A percentile compares a stretch with the other conserved stretches of the same genome.
phyloP scores from a whole-genome alignment of 2,888 invertebrate species.

The Doris montereyensis region DNA sequence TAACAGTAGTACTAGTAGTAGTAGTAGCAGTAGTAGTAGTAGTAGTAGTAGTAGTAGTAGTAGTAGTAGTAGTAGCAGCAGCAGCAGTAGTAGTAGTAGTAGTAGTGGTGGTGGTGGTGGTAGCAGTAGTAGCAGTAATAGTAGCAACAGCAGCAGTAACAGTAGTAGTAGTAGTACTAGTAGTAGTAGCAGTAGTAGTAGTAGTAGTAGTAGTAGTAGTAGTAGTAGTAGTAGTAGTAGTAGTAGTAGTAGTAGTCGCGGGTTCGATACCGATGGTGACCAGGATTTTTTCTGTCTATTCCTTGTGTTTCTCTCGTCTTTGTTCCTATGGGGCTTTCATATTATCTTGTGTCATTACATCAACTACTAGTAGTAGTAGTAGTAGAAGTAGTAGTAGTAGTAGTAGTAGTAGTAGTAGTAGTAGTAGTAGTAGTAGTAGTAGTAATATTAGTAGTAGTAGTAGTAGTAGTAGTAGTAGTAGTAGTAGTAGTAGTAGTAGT shows the following conservation, averaged over 20 bases:
- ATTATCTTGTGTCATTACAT: no score
- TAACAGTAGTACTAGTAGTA: constrained; percentile 13
- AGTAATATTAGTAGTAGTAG: constrained; percentile 5
- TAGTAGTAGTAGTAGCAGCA: constrained; percentile 11
- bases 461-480: constrained; percentile 14
- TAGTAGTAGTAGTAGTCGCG: constrained; percentile 16
- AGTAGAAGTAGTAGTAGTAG: constrained; percentile 14
- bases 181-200: constrained; percentile 3
- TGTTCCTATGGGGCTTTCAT: no score
- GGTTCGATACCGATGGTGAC: no score
- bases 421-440: constrained; percentile 20
- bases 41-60: constrained; percentile 17
- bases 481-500: not conserved
- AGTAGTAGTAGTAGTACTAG: constrained; percentile 8
- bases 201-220: constrained; percentile 20
- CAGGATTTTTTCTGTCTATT: no score
- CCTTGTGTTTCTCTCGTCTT: no score
- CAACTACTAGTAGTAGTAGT: constrained; percentile 3
- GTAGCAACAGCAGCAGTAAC: not conserved
- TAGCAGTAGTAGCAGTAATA: not conserved
- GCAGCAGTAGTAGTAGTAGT: constrained; percentile 20
- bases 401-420: constrained; percentile 13
- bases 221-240: constrained; percentile 20
- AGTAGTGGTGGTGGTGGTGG: not conserved
- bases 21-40: constrained; percentile 17